Conservation (phyloP, 2,888 invertebrate genomes). For the Zygothrica quintamaculata region DNA sequence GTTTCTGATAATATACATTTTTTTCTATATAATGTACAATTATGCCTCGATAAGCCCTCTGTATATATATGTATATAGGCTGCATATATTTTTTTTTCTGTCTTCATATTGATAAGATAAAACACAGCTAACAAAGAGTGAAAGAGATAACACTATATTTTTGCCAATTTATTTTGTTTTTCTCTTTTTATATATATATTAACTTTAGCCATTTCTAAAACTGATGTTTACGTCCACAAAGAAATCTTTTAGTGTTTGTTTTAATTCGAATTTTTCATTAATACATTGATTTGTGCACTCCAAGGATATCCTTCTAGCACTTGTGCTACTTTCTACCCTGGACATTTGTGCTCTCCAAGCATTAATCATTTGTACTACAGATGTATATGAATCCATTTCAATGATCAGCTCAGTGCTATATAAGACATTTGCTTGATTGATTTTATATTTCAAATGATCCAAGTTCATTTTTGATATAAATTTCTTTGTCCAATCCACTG, state of each 20-base stretch:
- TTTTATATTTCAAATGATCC: conserved; percentile 7
- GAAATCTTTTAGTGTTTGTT: neutral
- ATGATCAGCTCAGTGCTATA: conserved; percentile 20
- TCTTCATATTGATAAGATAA: neutral
- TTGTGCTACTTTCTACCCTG: neutral
- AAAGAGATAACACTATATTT: too few relatives aligned
- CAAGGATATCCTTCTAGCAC: neutral
- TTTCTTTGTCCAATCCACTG: neutral
- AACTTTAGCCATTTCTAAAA: neutral
- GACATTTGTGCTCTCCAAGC: conserved; percentile 11
- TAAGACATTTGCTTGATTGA: conserved; percentile 26
- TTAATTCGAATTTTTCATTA: neutral
- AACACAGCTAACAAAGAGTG: too few relatives aligned
- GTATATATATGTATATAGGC: too few relatives aligned
- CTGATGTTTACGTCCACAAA: too few relatives aligned
- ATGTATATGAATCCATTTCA: conserved; percentile 35
- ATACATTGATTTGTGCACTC: neutral
- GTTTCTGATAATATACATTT: conserved; percentile 13
- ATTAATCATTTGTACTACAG: conserved; percentile 22
- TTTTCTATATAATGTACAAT: too few relatives aligned
- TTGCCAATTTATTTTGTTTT: too few relatives aligned
- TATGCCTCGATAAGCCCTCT: too few relatives aligned
- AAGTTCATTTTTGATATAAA: conserved; percentile 23
- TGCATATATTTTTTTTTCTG: too few relatives aligned
- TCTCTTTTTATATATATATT: too few relatives aligned